Evolutionary conservation across 2,888 invertebrate species (phyloP), one percentile per base, ranked within the genome.

Genomic region (Teleiodes luculella): DNA sequence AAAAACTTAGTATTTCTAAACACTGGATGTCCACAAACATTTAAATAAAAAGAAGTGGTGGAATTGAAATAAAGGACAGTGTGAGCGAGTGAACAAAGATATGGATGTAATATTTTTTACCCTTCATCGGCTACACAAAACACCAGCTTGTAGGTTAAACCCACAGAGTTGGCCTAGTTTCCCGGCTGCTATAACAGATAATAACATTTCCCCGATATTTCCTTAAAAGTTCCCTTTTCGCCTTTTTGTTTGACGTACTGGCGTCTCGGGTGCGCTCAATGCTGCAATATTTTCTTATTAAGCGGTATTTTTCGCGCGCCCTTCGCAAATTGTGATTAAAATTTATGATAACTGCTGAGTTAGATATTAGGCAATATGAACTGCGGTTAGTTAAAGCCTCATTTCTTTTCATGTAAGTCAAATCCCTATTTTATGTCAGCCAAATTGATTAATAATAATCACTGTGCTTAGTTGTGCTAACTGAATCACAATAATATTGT

Each of bases 281-380:
- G 55, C 56, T 47, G 53, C 62, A 52, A 70, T 73, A 73, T 66
- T 66, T 68, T 59, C 70, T 74, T 70, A 74, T 76, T 73, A 72
- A 56, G 67, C 59, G 65, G 65, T 75, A 77, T 66, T 78, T 80
- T 80, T 72, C 68, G 68, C 67, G 66, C 63, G 58, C 67, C 69
- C 70, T 70, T 67, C 63, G 68, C 60, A 76, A 78, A 78, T 74
- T 75, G 71, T 78, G 72, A 83, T 83, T 80, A 78, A 74, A 82
- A 81, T 82, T 80, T 78, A 83, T 46, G 49, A 39, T 37, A 56
- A 56, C 50, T 46, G 53, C 53, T 18, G 13, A 18, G 31, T 30
- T n/a, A 4, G 31, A 11, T 47, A 33, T 16, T 16, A 14, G 18
- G 33, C 31, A 47, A 47, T 47, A 47, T 47, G 31, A 47, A 47